phyloP scores from a whole-genome alignment of 2,888 invertebrate genomes.

The Acleris holmiana region DNA sequence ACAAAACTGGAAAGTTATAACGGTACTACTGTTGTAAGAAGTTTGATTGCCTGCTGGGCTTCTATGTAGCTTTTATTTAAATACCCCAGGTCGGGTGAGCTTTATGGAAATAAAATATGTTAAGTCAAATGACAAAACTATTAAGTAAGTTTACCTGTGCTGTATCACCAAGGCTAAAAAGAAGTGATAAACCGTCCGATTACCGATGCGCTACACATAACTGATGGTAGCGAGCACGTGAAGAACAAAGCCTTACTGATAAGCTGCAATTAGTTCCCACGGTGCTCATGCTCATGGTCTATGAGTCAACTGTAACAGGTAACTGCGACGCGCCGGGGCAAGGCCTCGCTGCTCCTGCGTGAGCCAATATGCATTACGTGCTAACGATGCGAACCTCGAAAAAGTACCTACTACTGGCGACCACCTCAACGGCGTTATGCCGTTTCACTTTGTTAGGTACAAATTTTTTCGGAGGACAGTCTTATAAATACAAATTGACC shows the following conservation, averaged over 20 bases:
- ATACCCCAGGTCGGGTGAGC: neutral
- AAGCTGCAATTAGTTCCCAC: conserved; percentile 60
- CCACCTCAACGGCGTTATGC: neutral
- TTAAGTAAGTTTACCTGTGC: too few relatives aligned
- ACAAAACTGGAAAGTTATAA: conserved; percentile 33
- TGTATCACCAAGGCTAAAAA: neutral
- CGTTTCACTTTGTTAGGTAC: conserved; percentile 3
- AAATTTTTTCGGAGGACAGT: too few relatives aligned
- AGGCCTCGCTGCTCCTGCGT: conserved; percentile 58
- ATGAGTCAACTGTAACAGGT: conserved; percentile 51
- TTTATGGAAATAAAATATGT: too few relatives aligned
- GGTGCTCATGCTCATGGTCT: conserved; percentile 64
- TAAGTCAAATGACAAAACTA: too few relatives aligned
- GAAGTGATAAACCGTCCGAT: neutral
- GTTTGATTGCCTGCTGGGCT: neutral
- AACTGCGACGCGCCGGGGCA: conserved; percentile 56
- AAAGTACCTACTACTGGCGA: neutral
- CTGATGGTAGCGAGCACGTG: conserved; percentile 38
- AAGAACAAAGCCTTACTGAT: conserved; percentile 53
- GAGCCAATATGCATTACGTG: conserved; percentile 61
- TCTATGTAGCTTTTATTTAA: neutral
- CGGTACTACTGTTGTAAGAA: conserved; percentile 20
- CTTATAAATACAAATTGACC: too few relatives aligned
- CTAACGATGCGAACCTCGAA: conserved; percentile 58
- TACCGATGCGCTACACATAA: neutral